A percentile compares a stretch with the other conserved stretches of the same genome.
Conservation (phyloP, 2,113 vertebrate genomes). For the Casuarius casuarius region DNA sequence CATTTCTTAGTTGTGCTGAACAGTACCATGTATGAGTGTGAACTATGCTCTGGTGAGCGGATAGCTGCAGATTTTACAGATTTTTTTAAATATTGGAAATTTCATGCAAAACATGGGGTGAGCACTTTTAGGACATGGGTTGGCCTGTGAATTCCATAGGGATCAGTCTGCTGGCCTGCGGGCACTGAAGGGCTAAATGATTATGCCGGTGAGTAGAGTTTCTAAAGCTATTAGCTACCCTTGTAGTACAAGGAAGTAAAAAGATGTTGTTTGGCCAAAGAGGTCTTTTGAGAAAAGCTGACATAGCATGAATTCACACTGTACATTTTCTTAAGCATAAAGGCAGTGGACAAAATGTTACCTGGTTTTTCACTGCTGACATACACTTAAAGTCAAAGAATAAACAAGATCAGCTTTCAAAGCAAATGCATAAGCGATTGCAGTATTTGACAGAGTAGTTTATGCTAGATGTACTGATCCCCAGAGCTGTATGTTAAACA, state of each 20-base stretch:
- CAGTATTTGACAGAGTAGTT: neutral
- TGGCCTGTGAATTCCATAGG: neutral
- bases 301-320: neutral
- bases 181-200: neutral
- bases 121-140: neutral
- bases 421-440: neutral
- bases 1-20: neutral
- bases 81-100: neutral
- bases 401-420: neutral
- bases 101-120: neutral
- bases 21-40: neutral
- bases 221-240: neutral
- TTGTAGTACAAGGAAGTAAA: neutral
- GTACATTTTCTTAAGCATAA: neutral
- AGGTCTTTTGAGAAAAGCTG: neutral
- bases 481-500: neutral
- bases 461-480: neutral
- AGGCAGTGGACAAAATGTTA: neutral
- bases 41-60: neutral
- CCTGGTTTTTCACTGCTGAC: neutral
- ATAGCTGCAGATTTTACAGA: neutral
- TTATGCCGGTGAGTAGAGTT: neutral
- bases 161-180: neutral
- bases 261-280: neutral
- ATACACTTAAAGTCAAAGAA: neutral